phyloP scores from a whole-genome alignment of 1,140 invertebrate species.

The Zaprionus capensis region DNA sequence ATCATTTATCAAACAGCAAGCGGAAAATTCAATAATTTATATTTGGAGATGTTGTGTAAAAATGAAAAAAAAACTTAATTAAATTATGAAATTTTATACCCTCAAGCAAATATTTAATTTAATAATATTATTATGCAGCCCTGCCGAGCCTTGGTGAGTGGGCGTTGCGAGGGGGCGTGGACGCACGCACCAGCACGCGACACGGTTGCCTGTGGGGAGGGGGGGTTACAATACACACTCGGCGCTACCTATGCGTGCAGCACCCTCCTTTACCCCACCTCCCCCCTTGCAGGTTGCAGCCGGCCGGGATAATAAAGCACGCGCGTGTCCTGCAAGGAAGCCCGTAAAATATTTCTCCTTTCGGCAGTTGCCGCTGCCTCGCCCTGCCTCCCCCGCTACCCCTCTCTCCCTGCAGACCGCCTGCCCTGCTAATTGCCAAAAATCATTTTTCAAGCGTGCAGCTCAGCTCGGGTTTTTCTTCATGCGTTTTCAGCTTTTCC shows the following conservation, averaged over 20 bases:
- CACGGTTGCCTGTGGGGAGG: background rate
- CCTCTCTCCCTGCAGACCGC: conserved; percentile 22
- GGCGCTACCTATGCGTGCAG: conserved; percentile 24
- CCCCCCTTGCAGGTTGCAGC: conserved; percentile 58
- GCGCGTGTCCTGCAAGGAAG: conserved; percentile 57
- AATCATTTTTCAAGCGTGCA: conserved; percentile 77
- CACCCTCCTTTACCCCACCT: background rate
- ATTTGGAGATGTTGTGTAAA: conserved; percentile 13
- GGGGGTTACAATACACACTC: conserved; percentile 14
- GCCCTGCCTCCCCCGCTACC: background rate
- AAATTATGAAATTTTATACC: conserved; percentile 81
- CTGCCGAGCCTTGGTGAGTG: conserved; percentile 12
- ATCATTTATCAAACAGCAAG: conserved; percentile 77
- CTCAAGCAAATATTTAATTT: conserved; percentile 81
- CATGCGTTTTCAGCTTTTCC: conserved; percentile 5
- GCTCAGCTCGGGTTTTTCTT: conserved; percentile 15
- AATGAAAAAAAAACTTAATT: conserved; percentile 73
- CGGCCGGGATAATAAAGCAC: conserved; percentile 71
- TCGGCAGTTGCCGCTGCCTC: conserved; percentile 6
- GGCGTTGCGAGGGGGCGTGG: conserved; percentile 60
- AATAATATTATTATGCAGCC: conserved; percentile 79
- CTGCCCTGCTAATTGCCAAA: conserved; percentile 75
- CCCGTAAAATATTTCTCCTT: conserved; percentile 31
- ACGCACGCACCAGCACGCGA: conserved; percentile 74
- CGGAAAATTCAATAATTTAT: conserved; percentile 77